Evolutionary conservation across 2,797 vertebrate species (phyloP), one percentile per base, ranked within the genome.

Genomic region (Emys orbicularis): DNA sequence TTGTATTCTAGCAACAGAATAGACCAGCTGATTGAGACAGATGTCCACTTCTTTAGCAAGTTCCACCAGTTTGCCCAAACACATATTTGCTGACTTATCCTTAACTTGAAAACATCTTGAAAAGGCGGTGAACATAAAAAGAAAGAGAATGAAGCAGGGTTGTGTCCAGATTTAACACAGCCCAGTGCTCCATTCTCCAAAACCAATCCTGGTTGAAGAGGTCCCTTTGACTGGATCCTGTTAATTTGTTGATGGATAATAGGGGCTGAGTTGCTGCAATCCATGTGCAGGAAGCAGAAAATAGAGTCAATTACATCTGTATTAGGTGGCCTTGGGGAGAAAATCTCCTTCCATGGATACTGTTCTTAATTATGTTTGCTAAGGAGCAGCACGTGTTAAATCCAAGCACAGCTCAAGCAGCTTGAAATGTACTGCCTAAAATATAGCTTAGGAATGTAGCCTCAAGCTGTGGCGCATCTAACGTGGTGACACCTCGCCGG

Each of bases 221-320:
- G 95, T 97, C 96, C 98, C 97, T 99, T 98, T 98, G 96, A 96
- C 85, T 87, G 96, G 84, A 90, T 97, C 98, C 97, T 96, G 97
- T 98, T 99, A 97, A 98, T 99, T 98, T 99, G 98, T 98, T 97
- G 98, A 95, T 82, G 97, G 95, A 98, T 98, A 98, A 97, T 95
- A 97, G 98, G 97, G 93, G 96, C 97, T 82, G 95, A 97, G 96
- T 97, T 96, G 94, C 97, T 25, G 96, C 98, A 98, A 98, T 98
- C 98, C 97, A 94, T 98, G 98, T 96, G 98, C 98, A 98, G 98
- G 98, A 98, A 98, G 98, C 98, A 98, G 98, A 98, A 98, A 98
- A 98, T 97, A 95, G 98, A 98, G 98, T 99, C 98, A 98, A 98
- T 99, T 98, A 98, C 98, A 98, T 99, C 98, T 98, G 98, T 97